Conservation (phyloP, 1,140 invertebrate species). For the Calephelis virginiensis region DNA sequence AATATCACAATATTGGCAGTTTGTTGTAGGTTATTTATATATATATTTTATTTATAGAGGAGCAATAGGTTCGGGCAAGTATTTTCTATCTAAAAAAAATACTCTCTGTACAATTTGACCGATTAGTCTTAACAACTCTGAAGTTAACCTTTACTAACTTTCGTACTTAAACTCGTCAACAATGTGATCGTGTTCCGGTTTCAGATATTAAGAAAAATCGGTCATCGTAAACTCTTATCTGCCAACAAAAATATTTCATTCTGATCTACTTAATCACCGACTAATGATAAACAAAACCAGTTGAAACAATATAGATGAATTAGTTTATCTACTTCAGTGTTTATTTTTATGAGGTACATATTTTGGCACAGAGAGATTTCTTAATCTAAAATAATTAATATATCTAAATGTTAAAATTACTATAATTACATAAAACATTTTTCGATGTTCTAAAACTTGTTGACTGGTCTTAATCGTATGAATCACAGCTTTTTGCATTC, state of each 20-base stretch:
- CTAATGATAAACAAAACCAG: constrained; percentile 48
- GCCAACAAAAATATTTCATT: neutral
- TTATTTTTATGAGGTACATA: constrained; percentile 79
- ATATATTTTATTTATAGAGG: constrained; percentile 5
- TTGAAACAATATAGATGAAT: constrained; percentile 64
- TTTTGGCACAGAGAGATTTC: constrained; percentile 80
- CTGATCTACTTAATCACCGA: constrained; percentile 26
- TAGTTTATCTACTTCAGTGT: constrained; percentile 75
- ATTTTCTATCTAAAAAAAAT: constrained; percentile 28
- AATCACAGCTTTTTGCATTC: constrained; percentile 76
- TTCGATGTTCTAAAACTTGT: constrained; percentile 79
- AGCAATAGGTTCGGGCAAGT: constrained; percentile 31
- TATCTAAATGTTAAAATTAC: constrained; percentile 58
- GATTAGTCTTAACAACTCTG: neutral
- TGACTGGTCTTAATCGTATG: constrained; percentile 77
- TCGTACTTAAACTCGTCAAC: too few species aligned
- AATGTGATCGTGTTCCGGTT: too few species aligned
- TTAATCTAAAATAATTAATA: constrained; percentile 65
- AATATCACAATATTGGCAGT: constrained; percentile 63
- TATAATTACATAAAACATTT: constrained; percentile 71
- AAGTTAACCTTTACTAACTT: neutral
- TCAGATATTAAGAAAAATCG: constrained; percentile 8
- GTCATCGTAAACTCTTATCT: neutral
- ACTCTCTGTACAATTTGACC: neutral
- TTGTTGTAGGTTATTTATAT: constrained; percentile 30